Percentiles rank a stretch among this genome's conserved stretches.
These are phyloP conservation scores for Sicus ferrugineus DNA, from an alignment of 2,888 invertebrate species.

Conservation along the genomic window DNA sequence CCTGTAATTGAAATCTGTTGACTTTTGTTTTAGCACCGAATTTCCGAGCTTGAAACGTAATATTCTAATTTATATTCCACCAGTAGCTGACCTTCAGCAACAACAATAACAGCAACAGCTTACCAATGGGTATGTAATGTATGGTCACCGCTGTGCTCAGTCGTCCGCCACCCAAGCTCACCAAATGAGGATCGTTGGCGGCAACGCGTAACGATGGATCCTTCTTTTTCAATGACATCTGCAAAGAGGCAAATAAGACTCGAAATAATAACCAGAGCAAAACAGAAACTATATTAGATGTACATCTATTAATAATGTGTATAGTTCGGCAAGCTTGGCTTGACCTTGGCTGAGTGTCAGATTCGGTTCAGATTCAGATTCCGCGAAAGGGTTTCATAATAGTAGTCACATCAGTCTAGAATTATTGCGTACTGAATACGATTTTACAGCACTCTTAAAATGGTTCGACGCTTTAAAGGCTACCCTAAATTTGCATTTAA, in stretches of 20 bases:
- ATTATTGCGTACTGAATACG: too few relatives aligned
- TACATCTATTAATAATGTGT: too few relatives aligned
- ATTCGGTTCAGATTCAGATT: too few relatives aligned
- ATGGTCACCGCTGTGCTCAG: conserved; percentile 92
- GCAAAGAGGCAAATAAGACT: conserved; percentile 35
- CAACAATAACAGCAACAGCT: conserved; percentile 42
- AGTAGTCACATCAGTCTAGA: too few relatives aligned
- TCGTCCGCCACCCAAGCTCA: conserved; percentile 88
- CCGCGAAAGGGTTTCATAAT: too few relatives aligned
- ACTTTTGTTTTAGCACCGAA: neutral
- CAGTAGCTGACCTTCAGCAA: neutral
- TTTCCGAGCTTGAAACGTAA: neutral
- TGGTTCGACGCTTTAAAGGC: too few relatives aligned
- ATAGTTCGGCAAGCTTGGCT: too few relatives aligned
- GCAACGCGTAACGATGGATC: conserved; percentile 69
- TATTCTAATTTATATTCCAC: neutral
- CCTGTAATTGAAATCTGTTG: neutral
- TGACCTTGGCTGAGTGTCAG: too few relatives aligned
- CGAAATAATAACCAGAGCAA: neutral
- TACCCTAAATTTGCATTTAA: too few relatives aligned
- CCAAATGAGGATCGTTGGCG: conserved; percentile 88
- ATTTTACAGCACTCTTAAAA: too few relatives aligned
- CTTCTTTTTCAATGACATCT: conserved; percentile 65
- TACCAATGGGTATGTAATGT: conserved; percentile 89
- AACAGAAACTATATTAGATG: neutral